Evolutionary conservation across 2,888 invertebrate genomes (phyloP), one percentile per base, ranked within the genome.

Genomic region (Drosophila eohydei): DNA sequence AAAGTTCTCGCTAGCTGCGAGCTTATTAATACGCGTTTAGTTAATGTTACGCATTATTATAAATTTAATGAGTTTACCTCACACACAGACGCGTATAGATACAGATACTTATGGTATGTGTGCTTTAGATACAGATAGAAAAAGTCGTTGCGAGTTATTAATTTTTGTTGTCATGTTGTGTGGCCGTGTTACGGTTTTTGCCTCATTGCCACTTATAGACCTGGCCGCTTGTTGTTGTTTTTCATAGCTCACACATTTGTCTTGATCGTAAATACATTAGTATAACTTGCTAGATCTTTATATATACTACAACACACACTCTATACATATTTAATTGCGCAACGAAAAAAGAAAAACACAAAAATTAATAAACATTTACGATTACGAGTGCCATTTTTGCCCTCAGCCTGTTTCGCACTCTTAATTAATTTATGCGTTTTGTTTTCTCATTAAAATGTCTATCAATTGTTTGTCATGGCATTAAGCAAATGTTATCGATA

Each of bases 161-260:
- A 87, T 71, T 79, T 83, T 81, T 81, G 85, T 83, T 50, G 88
- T 87, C 83, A 84, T 83, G 83, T 83, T 83, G 88, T 88, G 85
- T 83, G 83, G 86, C 88, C 83, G 80, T 83, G 83, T 85, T 88
- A 84, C 83, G 83, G 67, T 85, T 85, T 78, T 74, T 71, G 86
- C 69, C 88, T 80, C 83, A 83, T 83, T 83, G 86, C 83, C 88
- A 83, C 86, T 83, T 72, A 56, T 71, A 71, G 78, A 78, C 79
- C 78, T 65, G 79, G 58, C 60, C 63, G 9, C n/a, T 28, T 36
- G 36, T 51, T 26, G 36, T 16, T 67, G 54, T 26, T 44, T n/a
- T 43, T 51, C 71, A 78, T 78, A 78, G 86, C 65, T 80, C 86
- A 88, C 88, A 84, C 88, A 88, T 85, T 84, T 86, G 84, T 78